Evolutionary conservation across 2,888 invertebrate genomes (phyloP).

Genomic region (Pandemis cinnamomeana): DNA sequence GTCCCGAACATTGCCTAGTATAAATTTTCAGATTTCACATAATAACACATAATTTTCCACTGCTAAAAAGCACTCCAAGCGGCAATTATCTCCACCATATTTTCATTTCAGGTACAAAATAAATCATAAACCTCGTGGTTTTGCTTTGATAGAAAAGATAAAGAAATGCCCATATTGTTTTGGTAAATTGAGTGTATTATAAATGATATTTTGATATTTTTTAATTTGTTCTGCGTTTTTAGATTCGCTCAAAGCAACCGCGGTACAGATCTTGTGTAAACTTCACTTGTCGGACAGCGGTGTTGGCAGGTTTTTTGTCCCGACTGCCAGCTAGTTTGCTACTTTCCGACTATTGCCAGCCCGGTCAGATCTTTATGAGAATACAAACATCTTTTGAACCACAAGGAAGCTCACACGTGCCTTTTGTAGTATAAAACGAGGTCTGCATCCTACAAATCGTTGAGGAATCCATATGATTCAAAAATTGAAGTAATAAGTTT

Average conservation of each 20-base stretch:
- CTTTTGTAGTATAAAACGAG: too few species aligned
- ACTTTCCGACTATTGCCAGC: background rate
- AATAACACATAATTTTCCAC: conserved; percentile 36
- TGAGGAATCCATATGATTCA: background rate
- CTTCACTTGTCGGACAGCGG: too few species aligned
- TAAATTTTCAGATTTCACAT: conserved; percentile 48
- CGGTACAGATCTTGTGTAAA: background rate
- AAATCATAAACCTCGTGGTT: conserved; percentile 28
- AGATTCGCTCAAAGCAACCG: background rate
- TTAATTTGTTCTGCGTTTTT: background rate
- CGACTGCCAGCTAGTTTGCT: background rate
- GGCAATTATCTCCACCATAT: background rate
- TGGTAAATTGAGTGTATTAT: background rate
- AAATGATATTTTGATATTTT: background rate
- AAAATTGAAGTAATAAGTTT: background rate
- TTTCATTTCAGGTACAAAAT: conserved; percentile 37
- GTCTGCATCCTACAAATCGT: too few species aligned
- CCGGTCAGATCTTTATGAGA: background rate
- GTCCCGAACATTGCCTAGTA: conserved; percentile 70
- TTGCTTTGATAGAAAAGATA: conserved; percentile 10
- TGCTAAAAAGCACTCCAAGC: conserved; percentile 35
- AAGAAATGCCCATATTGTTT: background rate
- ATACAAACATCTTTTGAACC: background rate
- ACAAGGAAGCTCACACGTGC: background rate
- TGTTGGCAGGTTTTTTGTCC: too few species aligned